Evolutionary conservation across 2,888 invertebrate species (phyloP).

Genomic region (Epirrhoe alternata): DNA sequence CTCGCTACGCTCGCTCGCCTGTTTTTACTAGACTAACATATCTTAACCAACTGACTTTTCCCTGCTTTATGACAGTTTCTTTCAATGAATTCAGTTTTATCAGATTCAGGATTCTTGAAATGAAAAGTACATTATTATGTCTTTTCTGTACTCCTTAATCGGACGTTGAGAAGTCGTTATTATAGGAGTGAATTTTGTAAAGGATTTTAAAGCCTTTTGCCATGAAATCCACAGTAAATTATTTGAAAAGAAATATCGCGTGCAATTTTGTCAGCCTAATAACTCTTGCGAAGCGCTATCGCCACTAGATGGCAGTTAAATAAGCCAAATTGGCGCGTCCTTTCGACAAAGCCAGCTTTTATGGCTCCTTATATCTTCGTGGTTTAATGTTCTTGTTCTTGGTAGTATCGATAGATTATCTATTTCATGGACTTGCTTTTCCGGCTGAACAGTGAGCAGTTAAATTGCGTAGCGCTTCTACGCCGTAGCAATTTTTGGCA

Average conservation of each 20-base stretch:
- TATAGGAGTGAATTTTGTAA: not conserved
- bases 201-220: not conserved
- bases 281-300: constrained; percentile 67
- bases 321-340: constrained; percentile 77
- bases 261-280: constrained; percentile 72
- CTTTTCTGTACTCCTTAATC: not conserved
- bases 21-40: too few relatives aligned
- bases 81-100: too few relatives aligned
- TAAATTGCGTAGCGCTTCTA: constrained; percentile 15
- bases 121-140: too few relatives aligned
- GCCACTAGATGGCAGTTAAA: constrained; percentile 73
- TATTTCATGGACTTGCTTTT: constrained; percentile 24
- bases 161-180: not conserved
- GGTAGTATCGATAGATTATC: constrained; percentile 52
- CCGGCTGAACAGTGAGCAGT: constrained; percentile 8
- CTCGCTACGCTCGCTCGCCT: too few relatives aligned
- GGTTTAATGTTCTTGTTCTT: constrained; percentile 55
- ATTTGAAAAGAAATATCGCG: constrained; percentile 67
- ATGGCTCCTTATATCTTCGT: constrained; percentile 65
- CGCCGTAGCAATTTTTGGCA: constrained; percentile 15
- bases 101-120: too few relatives aligned
- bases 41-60: too few relatives aligned
- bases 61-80: too few relatives aligned
- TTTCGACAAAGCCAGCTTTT: constrained; percentile 64
- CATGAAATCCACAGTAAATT: constrained; percentile 45